A percentile compares a stretch with the other conserved stretches of the same genome.
These are phyloP conservation scores for Hypomecis punctinalis DNA, from an alignment of 2,888 invertebrate species.

Conservation along the genomic window DNA sequence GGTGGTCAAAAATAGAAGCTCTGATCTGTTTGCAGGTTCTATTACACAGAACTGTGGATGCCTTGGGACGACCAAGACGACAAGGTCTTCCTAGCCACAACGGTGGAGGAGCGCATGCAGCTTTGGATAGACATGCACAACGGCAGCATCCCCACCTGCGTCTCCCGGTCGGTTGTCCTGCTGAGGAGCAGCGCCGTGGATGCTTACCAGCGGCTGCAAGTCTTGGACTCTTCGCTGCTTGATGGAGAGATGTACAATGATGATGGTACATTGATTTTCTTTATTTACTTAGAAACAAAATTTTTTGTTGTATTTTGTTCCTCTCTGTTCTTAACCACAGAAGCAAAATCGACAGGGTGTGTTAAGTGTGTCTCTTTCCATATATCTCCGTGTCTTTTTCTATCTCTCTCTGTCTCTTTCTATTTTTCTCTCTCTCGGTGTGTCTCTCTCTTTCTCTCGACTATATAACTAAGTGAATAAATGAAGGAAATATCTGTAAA, in stretches of 20 bases:
- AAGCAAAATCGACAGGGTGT: too few species aligned
- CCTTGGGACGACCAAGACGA: constrained; percentile 89
- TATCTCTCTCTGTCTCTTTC: too few species aligned
- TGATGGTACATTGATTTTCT: constrained; percentile 59
- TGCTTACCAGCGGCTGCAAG: constrained; percentile 69
- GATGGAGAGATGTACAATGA: constrained; percentile 73
- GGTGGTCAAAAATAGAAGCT: too few species aligned
- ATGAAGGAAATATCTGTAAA: too few species aligned
- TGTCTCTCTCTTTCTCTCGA: too few species aligned
- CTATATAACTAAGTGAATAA: too few species aligned
- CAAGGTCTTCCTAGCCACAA: constrained; percentile 79
- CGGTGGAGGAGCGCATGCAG: constrained; percentile 77
- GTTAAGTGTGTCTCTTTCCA: too few species aligned
- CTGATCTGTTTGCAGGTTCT: constrained; percentile 86
- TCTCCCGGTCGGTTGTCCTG: constrained; percentile 65
- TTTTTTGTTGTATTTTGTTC: too few species aligned
- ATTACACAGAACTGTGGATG: constrained; percentile 88
- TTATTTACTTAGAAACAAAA: neutral
- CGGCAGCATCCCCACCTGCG: constrained; percentile 68
- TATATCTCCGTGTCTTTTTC: too few species aligned
- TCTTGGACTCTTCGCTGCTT: constrained; percentile 73
- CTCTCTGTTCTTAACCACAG: too few species aligned
- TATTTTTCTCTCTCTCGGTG: too few species aligned
- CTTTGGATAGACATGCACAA: constrained; percentile 77
- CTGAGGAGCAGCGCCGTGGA: constrained; percentile 74